These are phyloP conservation scores for Cephus sareptanus DNA, from an alignment of 2,888 invertebrate species.

Conservation along the genomic window DNA sequence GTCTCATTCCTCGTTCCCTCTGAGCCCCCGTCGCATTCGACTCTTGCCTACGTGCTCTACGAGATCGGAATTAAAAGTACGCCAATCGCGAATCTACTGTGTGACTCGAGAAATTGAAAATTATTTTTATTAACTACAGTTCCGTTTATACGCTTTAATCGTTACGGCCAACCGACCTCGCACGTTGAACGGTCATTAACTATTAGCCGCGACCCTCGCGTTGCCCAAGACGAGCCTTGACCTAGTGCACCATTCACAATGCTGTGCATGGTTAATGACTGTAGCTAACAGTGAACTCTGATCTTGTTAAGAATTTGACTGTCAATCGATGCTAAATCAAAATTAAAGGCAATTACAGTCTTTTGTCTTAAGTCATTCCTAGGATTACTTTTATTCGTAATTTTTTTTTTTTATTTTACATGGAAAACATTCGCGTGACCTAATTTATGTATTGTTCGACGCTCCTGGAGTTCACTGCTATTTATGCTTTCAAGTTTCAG, in stretches of 20 bases:
- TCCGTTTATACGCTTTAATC: neutral
- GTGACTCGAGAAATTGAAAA: neutral
- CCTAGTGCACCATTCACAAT: slow-evolving; percentile 1
- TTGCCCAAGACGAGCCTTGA: slow-evolving; percentile 7
- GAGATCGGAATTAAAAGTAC: neutral
- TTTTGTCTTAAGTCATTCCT: neutral
- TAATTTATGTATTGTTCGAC: neutral
- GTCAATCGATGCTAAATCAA: neutral
- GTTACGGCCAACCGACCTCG: neutral
- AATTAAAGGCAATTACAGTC: no score
- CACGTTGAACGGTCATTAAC: neutral
- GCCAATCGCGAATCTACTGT: neutral
- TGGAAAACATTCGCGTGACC: neutral
- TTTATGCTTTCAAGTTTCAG: neutral
- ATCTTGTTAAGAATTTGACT: neutral
- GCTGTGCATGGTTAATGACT: neutral
- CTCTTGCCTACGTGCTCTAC: neutral
- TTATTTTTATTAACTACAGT: neutral
- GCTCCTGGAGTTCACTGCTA: neutral
- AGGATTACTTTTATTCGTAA: neutral
- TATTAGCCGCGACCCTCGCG: neutral
- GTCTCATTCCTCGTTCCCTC: neutral
- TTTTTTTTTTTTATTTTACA: neutral
- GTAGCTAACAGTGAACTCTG: neutral
- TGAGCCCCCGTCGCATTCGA: neutral